Evolutionary conservation across 2,888 invertebrate genomes (phyloP).

Genomic region (Phyllotreta striolata): DNA sequence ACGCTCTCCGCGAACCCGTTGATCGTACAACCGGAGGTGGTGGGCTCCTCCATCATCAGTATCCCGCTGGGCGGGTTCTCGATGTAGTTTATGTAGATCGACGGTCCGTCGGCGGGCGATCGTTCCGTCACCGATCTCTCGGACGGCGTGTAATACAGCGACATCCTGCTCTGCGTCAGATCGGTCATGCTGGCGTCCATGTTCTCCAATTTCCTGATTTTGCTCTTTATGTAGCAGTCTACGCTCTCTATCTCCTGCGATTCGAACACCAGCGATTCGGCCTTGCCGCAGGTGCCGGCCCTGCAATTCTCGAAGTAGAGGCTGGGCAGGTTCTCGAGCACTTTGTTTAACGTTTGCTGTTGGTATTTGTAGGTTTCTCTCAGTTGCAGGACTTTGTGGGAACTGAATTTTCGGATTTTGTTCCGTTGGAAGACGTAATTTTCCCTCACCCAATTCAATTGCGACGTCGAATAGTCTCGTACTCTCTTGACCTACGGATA

Average conservation of each 20-base stretch:
- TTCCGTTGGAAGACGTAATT: constrained; percentile 95
- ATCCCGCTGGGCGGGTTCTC: constrained; percentile 56
- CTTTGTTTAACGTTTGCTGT: constrained; percentile 93
- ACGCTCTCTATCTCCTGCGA: constrained; percentile 70
- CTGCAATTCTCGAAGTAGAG: constrained; percentile 94
- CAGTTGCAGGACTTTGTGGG: constrained; percentile 86
- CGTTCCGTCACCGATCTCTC: constrained; percentile 67
- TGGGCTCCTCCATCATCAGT: constrained; percentile 49
- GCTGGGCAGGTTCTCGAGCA: constrained; percentile 90
- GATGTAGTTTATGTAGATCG: constrained; percentile 74
- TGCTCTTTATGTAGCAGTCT: constrained; percentile 74
- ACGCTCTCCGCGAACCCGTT: constrained; percentile 42
- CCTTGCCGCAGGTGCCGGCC: constrained; percentile 79
- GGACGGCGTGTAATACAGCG: constrained; percentile 84
- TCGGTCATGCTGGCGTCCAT: constrained; percentile 62
- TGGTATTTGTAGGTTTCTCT: constrained; percentile 96
- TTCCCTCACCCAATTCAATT: constrained; percentile 92
- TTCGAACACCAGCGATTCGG: constrained; percentile 79
- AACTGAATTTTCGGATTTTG: constrained; percentile 93
- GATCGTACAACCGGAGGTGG: constrained; percentile 54
- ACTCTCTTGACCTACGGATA: constrained; percentile 82
- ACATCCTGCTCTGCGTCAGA: constrained; percentile 72
- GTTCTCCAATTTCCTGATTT: constrained; percentile 69
- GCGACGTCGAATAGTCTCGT: constrained; percentile 89
- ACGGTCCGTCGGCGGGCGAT: constrained; percentile 63